These are phyloP conservation scores for Sicus ferrugineus DNA, from an alignment of 2,888 invertebrate species.

Conservation along the genomic window DNA sequence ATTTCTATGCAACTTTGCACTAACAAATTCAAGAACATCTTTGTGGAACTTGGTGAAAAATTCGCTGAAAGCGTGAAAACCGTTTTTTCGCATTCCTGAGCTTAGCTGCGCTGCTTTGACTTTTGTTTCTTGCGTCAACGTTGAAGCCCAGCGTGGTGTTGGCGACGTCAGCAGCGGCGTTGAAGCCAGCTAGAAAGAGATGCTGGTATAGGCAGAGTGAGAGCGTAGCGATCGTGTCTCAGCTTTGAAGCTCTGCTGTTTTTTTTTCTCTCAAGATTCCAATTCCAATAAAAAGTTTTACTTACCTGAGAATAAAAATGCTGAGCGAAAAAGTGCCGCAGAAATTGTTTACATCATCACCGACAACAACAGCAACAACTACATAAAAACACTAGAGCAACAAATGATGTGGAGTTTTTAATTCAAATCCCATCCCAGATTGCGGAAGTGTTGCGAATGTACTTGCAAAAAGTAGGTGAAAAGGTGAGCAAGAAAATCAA, in stretches of 20 bases:
- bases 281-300: constrained; percentile 7
- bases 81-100: constrained; percentile 25
- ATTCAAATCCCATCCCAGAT: not conserved
- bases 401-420: no score
- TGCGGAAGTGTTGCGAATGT: not conserved
- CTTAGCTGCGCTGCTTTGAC: constrained; percentile 11
- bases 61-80: not conserved
- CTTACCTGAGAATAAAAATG: constrained; percentile 19
- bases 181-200: constrained; percentile 16
- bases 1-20: not conserved
- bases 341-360: constrained; percentile 16
- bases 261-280: constrained; percentile 12
- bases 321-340: constrained; percentile 18
- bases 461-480: not conserved
- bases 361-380: constrained; percentile 10
- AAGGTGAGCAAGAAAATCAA: constrained; percentile 13
- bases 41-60: not conserved
- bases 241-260: not conserved
- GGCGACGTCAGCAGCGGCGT: not conserved
- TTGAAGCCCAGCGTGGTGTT: constrained; percentile 24
- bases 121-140: constrained; percentile 8
- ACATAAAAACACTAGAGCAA: not conserved
- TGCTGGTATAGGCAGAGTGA: constrained; percentile 2
- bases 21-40: not conserved
- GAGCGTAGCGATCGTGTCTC: not conserved